Evolutionary conservation across 1,140 invertebrate genomes (phyloP).

Genomic region (Yoshiicerus persimilis): DNA sequence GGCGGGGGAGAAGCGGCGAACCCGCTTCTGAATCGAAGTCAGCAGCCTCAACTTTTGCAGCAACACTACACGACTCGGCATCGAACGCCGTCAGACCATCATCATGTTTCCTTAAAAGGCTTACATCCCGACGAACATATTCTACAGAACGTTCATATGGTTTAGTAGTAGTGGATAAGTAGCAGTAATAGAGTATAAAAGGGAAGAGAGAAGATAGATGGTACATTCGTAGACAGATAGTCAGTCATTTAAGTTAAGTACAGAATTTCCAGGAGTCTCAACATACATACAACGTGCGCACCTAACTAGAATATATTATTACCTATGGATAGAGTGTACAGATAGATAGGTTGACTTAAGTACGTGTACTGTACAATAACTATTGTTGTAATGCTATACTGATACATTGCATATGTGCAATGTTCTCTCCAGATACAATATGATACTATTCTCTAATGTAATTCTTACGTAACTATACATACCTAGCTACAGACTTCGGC

Average conservation of each 20-base stretch:
- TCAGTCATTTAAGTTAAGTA: conserved; percentile 22
- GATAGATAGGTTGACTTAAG: background rate
- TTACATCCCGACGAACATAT: conserved; percentile 48
- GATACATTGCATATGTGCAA: background rate
- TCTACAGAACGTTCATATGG: conserved; percentile 50
- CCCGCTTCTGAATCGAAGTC: conserved; percentile 44
- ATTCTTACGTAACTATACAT: background rate
- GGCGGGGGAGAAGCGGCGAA: conserved; percentile 43
- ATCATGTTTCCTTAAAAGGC: conserved; percentile 48
- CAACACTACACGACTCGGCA: conserved; percentile 38
- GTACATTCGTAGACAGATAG: conserved; percentile 14
- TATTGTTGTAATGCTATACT: background rate
- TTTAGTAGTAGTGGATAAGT: conserved; percentile 41
- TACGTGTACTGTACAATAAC: background rate
- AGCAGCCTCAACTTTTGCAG: conserved; percentile 16
- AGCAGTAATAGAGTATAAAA: background rate
- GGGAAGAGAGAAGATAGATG: background rate
- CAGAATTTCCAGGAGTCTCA: conserved; percentile 15
- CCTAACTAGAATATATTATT: background rate
- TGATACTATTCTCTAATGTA: background rate
- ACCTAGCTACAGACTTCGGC: background rate
- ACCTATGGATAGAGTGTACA: background rate
- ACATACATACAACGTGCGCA: background rate
- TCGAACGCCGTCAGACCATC: conserved; percentile 46
- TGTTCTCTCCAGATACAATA: background rate